Evolutionary conservation across 2,113 vertebrate species (phyloP).

Genomic region (Notechis scutatus): DNA sequence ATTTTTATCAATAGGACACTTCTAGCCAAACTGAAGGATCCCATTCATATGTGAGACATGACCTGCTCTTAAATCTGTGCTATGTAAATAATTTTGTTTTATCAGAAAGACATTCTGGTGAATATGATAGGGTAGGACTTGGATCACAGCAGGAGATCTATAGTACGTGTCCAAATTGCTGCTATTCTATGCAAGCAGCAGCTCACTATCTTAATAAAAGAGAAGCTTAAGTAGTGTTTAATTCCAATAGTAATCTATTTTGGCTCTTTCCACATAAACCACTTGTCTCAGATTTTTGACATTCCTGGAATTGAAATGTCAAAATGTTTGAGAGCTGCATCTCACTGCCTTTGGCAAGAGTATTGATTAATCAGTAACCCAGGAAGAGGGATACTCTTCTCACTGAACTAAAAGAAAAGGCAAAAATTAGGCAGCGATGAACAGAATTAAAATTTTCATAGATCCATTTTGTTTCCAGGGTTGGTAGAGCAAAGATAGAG

Average conservation of each 20-base stretch:
- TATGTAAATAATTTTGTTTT: background rate
- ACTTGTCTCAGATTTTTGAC: background rate
- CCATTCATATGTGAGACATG: background rate
- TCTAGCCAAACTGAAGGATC: background rate
- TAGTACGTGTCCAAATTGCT: background rate
- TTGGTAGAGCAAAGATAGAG: background rate
- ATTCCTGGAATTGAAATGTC: constrained; percentile 17
- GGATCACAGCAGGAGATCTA: background rate
- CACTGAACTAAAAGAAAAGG: constrained; percentile 33
- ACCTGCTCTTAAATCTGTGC: background rate
- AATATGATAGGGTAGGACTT: background rate
- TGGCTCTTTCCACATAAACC: constrained; percentile 12
- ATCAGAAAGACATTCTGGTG: background rate
- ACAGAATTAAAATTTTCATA: constrained; percentile 37
- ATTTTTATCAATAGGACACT: background rate
- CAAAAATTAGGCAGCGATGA: background rate
- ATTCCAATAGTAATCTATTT: background rate
- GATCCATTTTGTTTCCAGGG: background rate
- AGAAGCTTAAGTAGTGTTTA: background rate
- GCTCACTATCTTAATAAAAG: background rate
- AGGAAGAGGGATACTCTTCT: constrained; percentile 47
- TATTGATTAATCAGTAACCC: constrained; percentile 34
- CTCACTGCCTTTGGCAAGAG: background rate
- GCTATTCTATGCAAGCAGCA: background rate
- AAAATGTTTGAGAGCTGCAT: constrained; percentile 26